Evolutionary conservation across 2,888 invertebrate genomes (phyloP), one percentile per base, ranked within the genome.

Genomic region (Dermolepida albohirtum): DNA sequence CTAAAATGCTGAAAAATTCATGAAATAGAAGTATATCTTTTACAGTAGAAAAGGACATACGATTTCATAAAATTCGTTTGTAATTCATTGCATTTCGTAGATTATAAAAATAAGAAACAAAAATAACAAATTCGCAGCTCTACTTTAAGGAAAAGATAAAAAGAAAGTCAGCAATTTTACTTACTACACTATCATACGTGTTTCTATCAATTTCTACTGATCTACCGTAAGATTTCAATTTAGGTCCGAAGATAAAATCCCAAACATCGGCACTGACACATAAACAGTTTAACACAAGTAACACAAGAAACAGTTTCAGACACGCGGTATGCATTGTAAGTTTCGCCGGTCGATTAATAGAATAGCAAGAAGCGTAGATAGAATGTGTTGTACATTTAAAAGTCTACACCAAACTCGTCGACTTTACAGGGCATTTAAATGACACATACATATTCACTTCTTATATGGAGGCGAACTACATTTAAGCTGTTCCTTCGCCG

Each of bases 231-330:
- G 55, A n/a, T 22, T 22, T 55, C n/a, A 55, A 55, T n/a, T 41
- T 55, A 41, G 55, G 55, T 12, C 55, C 55, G 55, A 55, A 55
- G 5, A 55, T 47, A 2, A 47, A n/a, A 11, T 55, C 41, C 41
- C 22, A 41, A 11, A 55, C 55, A 41, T 55, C 55, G 22, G 22
- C 17, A 17, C 22, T 41, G 12, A 40, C 55, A 55, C 55, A 55
- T 7, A 55, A 41, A 55, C 55, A 55, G 22, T 55, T 41, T n/a
- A 55, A 41, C 41, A 17, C 40, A 55, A 55, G 55, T 55, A 16
- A 55, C 22, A 55, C 55, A 11, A 55, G 17, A 43, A 55, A 55
- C 55, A 55, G 55, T 55, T 41, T 52, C 51, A 29, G 29, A 29
- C 51, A 27, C 6, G 14, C 51, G 51, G 51, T 52, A 52, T 52